Evolutionary conservation across 2,888 invertebrate genomes (phyloP), one percentile per base, ranked within the genome.

Genomic region (Drosophila trichaetosa): DNA sequence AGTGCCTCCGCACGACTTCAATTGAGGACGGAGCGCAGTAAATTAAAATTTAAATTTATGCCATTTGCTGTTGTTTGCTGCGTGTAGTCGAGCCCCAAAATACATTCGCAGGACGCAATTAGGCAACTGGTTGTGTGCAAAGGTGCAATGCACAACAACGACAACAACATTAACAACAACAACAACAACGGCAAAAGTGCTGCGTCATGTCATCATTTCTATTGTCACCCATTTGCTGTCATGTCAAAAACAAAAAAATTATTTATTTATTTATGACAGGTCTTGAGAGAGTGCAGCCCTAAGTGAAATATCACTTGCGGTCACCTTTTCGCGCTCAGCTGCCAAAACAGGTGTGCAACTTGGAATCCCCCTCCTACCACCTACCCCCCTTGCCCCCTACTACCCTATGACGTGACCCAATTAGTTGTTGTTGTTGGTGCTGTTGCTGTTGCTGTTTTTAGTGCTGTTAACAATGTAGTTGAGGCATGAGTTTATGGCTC

Each of bases 21-120:
- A 86, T 86, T 87, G 85, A 83, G 83, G 67, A 74, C 61, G 73
- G 66, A 52, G 70, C 83, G 87, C 83, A 87, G 82, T 90, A 90
- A 90, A 90, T 90, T 90, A 90, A 90, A 90, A 90, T 90, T 90
- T 90, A 90, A 90, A 90, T 90, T 90, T 90, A 91, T 91, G 91
- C 90, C 88, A 83, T 90, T 91, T 80, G 76, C 69, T 66, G 64
- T 56, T 65, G 73, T 60, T 56, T 71, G 63, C 57, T 64, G 67
- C 42, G 21, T 46, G 33, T 42, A 57, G 62, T 54, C 46, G 56
- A 65, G 70, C 69, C 72, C 77, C 80, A 76, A 76, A 80, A 83
- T 42, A 72, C 54, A 80, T 71, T 66, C 46, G 36, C 71, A 78
- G 73, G 74, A 80, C 90, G 85, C 90, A 89, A 90, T 86, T 86